Percentiles rank a stretch among this genome's conserved stretches.
Conservation (phyloP, 1,140 invertebrate species). For the Tenebrio molitor region DNA sequence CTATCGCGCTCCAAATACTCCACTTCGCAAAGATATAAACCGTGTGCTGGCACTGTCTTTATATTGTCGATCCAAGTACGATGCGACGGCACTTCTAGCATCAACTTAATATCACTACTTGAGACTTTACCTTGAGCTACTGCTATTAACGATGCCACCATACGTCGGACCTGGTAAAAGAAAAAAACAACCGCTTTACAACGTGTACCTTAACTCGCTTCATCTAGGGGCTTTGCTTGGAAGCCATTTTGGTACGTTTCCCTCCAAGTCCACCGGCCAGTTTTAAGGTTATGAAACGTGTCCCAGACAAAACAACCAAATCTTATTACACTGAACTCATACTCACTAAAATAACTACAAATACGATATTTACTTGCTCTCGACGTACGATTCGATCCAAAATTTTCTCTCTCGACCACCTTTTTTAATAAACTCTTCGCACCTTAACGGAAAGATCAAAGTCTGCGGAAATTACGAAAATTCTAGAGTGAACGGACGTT, state of each 20-base stretch:
- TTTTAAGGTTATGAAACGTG: conserved; percentile 63
- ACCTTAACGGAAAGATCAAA: not conserved
- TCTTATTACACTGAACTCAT: conserved; percentile 14
- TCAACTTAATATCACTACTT: conserved; percentile 74
- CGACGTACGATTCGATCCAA: conserved; percentile 26
- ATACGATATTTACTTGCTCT: conserved; percentile 51
- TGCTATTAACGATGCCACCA: conserved; percentile 75
- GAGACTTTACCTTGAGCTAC: conserved; percentile 72
- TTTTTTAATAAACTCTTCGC: not conserved
- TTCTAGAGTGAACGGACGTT: conserved; percentile 18
- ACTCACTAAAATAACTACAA: conserved; percentile 25
- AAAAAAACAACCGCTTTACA: conserved; percentile 22
- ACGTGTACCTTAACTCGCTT: conserved; percentile 20
- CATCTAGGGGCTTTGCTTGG: conserved; percentile 31
- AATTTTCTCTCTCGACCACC: not conserved
- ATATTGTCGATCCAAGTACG: conserved; percentile 74
- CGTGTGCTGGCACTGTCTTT: conserved; percentile 71
- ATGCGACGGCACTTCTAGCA: conserved; percentile 81
- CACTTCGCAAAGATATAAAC: conserved; percentile 78
- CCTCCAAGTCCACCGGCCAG: conserved; percentile 58
- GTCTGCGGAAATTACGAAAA: conserved; percentile 41
- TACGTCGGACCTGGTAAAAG: conserved; percentile 76
- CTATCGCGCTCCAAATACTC: conserved; percentile 75
- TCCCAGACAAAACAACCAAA: conserved; percentile 48
- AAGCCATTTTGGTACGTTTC: conserved; percentile 61